Base-by-base conservation (phyloP, 1,140 invertebrate species). In the Drosophila jambulina region DNA sequence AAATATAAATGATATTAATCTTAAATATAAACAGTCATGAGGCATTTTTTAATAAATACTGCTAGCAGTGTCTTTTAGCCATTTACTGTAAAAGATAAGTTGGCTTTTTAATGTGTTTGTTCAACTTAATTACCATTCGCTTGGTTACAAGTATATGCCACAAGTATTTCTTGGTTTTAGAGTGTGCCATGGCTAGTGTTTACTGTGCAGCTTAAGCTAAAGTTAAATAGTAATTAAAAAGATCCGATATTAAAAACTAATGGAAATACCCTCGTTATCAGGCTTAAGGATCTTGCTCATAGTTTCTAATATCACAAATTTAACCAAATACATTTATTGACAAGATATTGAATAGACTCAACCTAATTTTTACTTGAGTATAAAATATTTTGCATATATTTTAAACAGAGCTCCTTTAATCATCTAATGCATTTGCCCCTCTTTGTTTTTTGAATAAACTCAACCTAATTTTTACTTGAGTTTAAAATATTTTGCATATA, bases 41-140 rank as follows among this genome's bases (percentile, higher is more conserved):
- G 34, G 13, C 4, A 15, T 32, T 12, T 9, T 2, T 9, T 29
- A 29, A 29, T 29, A 29, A 9, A 2, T 29, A 29, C 4, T 25
- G 6, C 29, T 53, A 1, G 49, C 29, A 34, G 51, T 53, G 51
- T 21, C 1, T 21, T 2, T 8, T 34, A 21, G 13, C 3, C 12
- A 21, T 34, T 10, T 36, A 3, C 10, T 5, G 19, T 36, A 23
- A 9, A 36, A 23, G 13, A 23, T 8, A 23, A 36, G 19, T 36
- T 54, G 2, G 15, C 8, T 15, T 36, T 54, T 36, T 36, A 36
- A 17, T 23, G 51, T 54, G 32, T 54, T 54, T 54, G 32, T 36
- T 36, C 32, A 54, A 54, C 19, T 23, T 54, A 36, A 54, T 54
- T 54, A 23, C 32, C 32, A 36, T 23, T 54, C 13, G 19, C 51